These are phyloP conservation scores for Anoplophora glabripennis DNA, from an alignment of 1,140 invertebrate genomes.

Conservation along the genomic window DNA sequence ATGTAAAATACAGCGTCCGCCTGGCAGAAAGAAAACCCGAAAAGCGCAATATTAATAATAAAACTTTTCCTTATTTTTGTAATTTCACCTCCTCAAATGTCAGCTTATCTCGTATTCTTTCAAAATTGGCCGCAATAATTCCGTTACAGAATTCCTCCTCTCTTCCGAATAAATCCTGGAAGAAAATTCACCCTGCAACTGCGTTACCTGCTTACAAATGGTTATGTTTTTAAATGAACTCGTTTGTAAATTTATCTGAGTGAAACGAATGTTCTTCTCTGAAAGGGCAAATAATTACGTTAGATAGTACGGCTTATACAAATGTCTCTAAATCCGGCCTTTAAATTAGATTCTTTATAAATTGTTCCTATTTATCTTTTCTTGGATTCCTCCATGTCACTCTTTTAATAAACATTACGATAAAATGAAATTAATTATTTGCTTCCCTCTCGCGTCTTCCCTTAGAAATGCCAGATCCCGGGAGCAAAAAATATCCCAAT, in stretches of 20 bases:
- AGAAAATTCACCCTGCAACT: too few species aligned
- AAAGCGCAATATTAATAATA: too few species aligned
- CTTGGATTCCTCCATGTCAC: slow-evolving; percentile 12
- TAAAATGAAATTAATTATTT: slow-evolving; percentile 6
- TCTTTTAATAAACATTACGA: slow-evolving; percentile 19
- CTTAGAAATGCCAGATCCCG: not conserved
- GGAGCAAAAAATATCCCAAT: too few species aligned
- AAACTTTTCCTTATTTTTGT: too few species aligned
- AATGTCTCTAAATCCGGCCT: slow-evolving; percentile 19
- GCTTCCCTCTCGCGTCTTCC: not conserved
- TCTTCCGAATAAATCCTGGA: too few species aligned
- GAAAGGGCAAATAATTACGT: slow-evolving; percentile 29
- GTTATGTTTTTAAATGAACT: slow-evolving; percentile 32
- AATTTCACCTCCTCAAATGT: too few species aligned
- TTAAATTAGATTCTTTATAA: slow-evolving; percentile 22
- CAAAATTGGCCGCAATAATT: too few species aligned
- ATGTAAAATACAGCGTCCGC: too few species aligned
- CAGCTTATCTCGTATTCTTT: too few species aligned
- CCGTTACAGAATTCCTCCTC: too few species aligned
- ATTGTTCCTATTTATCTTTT: slow-evolving; percentile 17
- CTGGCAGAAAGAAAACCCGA: too few species aligned
- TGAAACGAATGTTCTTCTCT: slow-evolving; percentile 2
- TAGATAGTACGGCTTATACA: slow-evolving; percentile 30
- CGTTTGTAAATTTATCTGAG: slow-evolving; percentile 23
- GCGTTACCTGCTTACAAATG: slow-evolving; percentile 26